A percentile compares a stretch with the other conserved stretches of the same genome.
Evolutionary conservation across 2,797 vertebrate species (phyloP).

Genomic region (Spinus pinus): DNA sequence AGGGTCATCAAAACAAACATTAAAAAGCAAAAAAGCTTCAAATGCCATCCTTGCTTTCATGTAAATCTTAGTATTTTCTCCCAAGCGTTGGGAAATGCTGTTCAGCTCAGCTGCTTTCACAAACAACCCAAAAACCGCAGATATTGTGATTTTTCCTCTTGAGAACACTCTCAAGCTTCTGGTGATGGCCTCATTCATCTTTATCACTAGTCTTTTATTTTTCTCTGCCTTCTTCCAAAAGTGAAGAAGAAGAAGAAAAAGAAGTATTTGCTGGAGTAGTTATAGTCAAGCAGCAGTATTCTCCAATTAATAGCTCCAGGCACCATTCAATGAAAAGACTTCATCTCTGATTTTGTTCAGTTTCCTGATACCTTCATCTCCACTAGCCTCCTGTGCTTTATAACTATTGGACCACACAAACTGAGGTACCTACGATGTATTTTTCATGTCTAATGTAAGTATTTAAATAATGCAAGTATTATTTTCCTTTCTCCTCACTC

Average conservation of each 20-base stretch:
- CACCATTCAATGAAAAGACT: neutral
- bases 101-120: neutral
- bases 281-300: neutral
- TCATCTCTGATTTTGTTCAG: neutral
- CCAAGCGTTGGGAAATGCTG: neutral
- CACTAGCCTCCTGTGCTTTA: neutral
- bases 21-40: neutral
- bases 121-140: neutral
- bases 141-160: slow-evolving; percentile 5
- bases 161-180: neutral
- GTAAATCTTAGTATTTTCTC: neutral
- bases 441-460: neutral
- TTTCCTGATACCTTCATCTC: neutral
- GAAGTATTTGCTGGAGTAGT: neutral
- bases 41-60: neutral
- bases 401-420: neutral
- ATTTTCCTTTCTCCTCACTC: neutral
- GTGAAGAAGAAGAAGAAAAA: neutral
- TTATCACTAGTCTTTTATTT: neutral
- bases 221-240: neutral
- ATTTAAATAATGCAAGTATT: neutral
- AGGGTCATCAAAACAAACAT: neutral
- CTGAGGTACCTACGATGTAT: neutral
- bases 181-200: slow-evolving; percentile 7
- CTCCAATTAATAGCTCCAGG: neutral